Base-by-base conservation (phyloP, 1,140 invertebrate species). In the Hyphantria cunea region DNA sequence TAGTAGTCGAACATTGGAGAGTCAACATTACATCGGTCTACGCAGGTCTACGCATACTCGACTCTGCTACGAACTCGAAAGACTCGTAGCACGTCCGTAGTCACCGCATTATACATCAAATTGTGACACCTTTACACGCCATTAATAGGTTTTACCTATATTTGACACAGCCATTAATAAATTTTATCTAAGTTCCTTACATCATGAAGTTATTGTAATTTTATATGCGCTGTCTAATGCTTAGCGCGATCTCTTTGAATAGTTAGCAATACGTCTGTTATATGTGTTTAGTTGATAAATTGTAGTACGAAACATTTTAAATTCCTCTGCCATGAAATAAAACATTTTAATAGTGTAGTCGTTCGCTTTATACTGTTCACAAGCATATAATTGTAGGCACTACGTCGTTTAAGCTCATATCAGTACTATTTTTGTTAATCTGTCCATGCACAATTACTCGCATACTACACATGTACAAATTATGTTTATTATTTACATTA, bases 341-440 rank as follows among this genome's bases (percentile, higher is more conserved):
- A 76, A 70, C 52, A 51, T 66, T 60, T 58, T 59, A 68, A 61
- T 13, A 62, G 45, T 68, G 60, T 59, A 59, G 34, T 70, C 55
- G 62, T 72, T 74, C 63, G 72, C 70, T 79, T 78, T 80, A 77
- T 68, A 81, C 68, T 81, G 75, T 78, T 62, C 73, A 81, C 70
- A 89, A 89, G 88, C 86, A 89, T 85, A 87, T 85, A 87, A 79
- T 82, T 78, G 86, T 89, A 90, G 88, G 88, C 86, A 90, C 88
- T 90, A 90, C 88, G 76, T 90, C 77, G 68, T 84, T 78, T 90
- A 90, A 90, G 88, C 88, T 90, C 88, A 85, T 90, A 87, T 89
- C 86, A 89, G 86, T 89, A 89, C 84, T 90, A 88, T 86, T 82
- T 76, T 80, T 83, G 74, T 88, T 76, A 66, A 80, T 68, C 80